phyloP scores from a whole-genome alignment of 2,888 invertebrate species.

The Acanthacorydalis orientalis region DNA sequence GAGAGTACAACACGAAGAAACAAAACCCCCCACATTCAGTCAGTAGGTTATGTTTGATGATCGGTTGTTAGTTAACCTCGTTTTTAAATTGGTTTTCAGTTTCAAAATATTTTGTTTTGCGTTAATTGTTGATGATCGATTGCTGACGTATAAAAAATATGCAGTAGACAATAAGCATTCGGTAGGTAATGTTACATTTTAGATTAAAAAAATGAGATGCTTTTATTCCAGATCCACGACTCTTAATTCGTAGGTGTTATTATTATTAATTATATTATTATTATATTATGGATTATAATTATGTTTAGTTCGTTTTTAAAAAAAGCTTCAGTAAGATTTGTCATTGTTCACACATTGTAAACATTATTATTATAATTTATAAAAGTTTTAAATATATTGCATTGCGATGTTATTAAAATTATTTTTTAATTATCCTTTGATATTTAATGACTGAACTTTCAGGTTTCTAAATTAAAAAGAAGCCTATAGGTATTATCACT shows the following conservation, averaged over 20 bases:
- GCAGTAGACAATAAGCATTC: conserved; percentile 4
- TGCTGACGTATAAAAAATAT: neutral
- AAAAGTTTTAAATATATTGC: conserved; percentile 3
- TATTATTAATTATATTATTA: neutral
- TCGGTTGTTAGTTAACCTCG: neutral
- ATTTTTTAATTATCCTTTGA: neutral
- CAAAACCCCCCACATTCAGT: no score
- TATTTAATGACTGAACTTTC: neutral
- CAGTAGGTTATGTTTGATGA: no score
- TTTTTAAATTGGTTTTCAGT: neutral
- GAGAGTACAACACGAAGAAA: no score
- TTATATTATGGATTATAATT: neutral
- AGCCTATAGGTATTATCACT: no score
- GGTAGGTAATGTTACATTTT: neutral
- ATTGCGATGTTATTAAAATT: conserved; percentile 2
- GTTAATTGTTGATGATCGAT: neutral
- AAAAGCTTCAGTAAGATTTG: neutral
- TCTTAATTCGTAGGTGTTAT: neutral
- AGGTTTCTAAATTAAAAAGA: no score
- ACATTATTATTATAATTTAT: neutral
- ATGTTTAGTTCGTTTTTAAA: neutral
- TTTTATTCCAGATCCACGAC: no score
- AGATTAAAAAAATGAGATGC: no score
- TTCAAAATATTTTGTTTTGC: neutral
- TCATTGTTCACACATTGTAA: conserved; percentile 2